Percentiles rank a stretch among this genome's conserved stretches.
Conservation (phyloP, 2,113 vertebrate species). For the Centrocercus urophasianus region DNA sequence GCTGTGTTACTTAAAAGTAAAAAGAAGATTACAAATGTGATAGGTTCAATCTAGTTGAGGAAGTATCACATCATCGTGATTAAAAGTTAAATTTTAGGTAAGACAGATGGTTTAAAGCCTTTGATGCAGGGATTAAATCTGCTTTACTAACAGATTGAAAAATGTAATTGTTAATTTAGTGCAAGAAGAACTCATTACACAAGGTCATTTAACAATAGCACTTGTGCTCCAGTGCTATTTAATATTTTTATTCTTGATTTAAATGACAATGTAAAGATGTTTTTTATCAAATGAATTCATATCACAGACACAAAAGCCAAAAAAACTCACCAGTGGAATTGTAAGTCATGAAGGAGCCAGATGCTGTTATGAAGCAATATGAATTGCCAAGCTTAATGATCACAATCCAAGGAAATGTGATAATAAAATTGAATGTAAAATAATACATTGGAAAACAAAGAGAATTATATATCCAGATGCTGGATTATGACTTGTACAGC, state of each 20-base stretch:
- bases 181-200: constrained; percentile 25
- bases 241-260: constrained; percentile 49
- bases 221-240: background rate
- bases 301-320: background rate
- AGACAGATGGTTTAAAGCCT: background rate
- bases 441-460: background rate
- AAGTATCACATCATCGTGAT: background rate
- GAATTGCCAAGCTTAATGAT: background rate
- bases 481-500: background rate
- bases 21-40: background rate
- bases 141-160: constrained; percentile 15
- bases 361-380: background rate
- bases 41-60: background rate
- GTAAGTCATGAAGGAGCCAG: rapidly evolving
- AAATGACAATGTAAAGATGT: background rate
- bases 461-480: background rate
- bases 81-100: constrained; percentile 25
- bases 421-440: background rate
- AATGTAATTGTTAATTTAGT: constrained; percentile 41
- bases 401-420: background rate
- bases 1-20: background rate
- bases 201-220: constrained; percentile 22
- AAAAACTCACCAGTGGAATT: background rate
- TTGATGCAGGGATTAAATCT: background rate
- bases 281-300: constrained; percentile 24